These are phyloP conservation scores for Melieria picta DNA, from an alignment of 2,888 invertebrate species.

Conservation along the genomic window DNA sequence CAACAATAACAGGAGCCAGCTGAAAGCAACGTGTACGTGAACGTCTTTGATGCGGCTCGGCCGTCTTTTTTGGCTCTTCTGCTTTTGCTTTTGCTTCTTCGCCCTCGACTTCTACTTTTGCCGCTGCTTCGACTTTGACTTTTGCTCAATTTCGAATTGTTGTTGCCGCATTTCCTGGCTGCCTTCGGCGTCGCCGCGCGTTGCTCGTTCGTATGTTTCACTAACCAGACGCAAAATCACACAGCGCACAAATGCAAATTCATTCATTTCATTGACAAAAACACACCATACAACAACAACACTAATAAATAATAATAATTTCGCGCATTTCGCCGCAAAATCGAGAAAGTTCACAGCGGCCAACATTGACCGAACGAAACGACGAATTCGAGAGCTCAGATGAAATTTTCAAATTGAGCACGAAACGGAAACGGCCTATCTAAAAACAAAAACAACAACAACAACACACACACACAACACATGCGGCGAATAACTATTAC, in stretches of 20 bases:
- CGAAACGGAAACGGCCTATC: conserved; percentile 20
- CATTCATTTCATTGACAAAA: conserved; percentile 33
- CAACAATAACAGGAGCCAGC: conserved; percentile 15
- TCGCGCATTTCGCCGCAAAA: background rate
- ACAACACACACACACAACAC: conserved; percentile 22
- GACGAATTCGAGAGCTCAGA: too few species aligned
- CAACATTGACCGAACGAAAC: background rate
- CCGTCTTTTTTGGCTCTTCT: too few species aligned
- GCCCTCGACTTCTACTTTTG: too few species aligned
- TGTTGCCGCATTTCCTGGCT: too few species aligned
- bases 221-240: background rate
- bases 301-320: background rate
- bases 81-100: too few species aligned
- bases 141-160: too few species aligned
- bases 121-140: too few species aligned
- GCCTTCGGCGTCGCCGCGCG: too few species aligned
- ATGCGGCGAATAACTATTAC: background rate
- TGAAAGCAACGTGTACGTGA: too few species aligned
- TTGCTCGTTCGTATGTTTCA: too few species aligned
- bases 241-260: conserved; percentile 29
- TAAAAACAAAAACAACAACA: conserved; percentile 14
- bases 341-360: background rate
- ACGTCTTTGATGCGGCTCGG: too few species aligned
- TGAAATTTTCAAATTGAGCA: too few species aligned
- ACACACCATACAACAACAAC: conserved; percentile 8